phyloP scores from a whole-genome alignment of 2,113 vertebrate species.

The Tychaedon coryphoeus region DNA sequence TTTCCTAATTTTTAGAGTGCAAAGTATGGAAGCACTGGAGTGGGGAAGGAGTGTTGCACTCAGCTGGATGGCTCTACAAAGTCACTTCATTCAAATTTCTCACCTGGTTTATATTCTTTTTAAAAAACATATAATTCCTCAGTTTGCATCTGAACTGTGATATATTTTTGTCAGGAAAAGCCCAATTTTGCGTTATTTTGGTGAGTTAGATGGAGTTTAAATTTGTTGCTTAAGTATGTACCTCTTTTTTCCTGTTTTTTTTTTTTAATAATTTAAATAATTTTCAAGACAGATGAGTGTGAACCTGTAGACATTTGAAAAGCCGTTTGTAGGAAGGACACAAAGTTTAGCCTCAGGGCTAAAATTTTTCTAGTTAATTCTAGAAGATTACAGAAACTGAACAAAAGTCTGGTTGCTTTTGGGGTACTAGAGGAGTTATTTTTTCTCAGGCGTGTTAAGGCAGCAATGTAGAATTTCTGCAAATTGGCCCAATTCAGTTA shows the following conservation, averaged over 20 bases:
- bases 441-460: background rate
- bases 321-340: background rate
- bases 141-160: background rate
- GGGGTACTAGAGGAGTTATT: background rate
- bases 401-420: background rate
- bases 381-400: background rate
- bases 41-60: background rate
- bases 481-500: background rate
- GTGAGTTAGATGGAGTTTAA: background rate
- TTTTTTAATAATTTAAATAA: background rate
- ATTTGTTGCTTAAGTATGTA: background rate
- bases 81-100: background rate
- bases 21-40: background rate
- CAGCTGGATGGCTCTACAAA: fast-evolving
- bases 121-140: background rate
- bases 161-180: background rate
- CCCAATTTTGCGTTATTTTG: background rate
- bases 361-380: background rate
- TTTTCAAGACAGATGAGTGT: background rate
- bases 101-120: background rate
- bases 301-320: background rate
- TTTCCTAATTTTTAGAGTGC: background rate
- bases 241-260: no score
- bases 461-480: background rate
- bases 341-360: background rate